Base-by-base conservation (phyloP, 2,888 invertebrate species). In the Nebria salina region DNA sequence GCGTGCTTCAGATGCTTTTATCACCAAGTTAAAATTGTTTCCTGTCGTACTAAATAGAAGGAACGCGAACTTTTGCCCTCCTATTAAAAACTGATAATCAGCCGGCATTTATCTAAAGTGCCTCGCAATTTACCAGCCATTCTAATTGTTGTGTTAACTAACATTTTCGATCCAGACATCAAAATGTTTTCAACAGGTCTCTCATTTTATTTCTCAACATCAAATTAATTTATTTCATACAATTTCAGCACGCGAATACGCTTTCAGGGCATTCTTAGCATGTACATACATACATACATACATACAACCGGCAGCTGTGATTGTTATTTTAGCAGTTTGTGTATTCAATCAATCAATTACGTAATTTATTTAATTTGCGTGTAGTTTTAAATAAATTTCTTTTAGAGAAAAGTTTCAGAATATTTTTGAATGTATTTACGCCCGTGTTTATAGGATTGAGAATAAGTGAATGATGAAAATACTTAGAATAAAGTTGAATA, bases 1-100 rank as follows among this genome's bases (percentile, higher is more conserved):
- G 54, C 54, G 54, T 54, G 54, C 54, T 76, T 76, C 42, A 76
- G 68, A 68, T 34, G 76, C 76, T 76, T 76, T 76, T 76, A 76
- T 76, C 76, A 26, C 76, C 6, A 70, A 70, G 70, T 70, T 70
- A 34, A 70, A 70, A 70, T 70, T 70, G 70, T 70, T 70, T 70
- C 70, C 70, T 70, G 70, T 70, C 70, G 70, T 25, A 34, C 70
- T 70, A 70, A 70, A 70, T 70, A 70, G 54, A 13, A 54, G 13
- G 54, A 13, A 54, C 34, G 70, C 34, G 70, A 3, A 26, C 70
- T 70, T 20, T 70, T 13, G 20, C 68, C 20, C 72, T 41, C 11
- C 43, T 41, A 64, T 75, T 75, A 75, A 75, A 75, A 75, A 75
- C 54, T 25, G 75, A 64, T 64, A 75, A 75, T 75, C 75, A 25